Base-by-base conservation (phyloP, 2,797 vertebrate genomes). In the Oreochromis grahami region DNA sequence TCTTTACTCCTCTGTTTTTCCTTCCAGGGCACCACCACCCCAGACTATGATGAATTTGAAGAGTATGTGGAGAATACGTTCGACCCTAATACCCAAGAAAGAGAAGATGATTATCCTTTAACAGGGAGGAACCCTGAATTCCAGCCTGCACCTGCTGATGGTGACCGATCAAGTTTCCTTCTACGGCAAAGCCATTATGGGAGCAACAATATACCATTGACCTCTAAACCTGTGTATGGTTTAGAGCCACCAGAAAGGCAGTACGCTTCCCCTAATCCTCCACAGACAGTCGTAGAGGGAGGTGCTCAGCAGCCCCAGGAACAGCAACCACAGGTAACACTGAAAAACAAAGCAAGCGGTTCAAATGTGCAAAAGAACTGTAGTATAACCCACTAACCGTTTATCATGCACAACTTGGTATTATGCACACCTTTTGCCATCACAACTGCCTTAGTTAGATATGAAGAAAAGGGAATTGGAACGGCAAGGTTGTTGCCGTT, bases 31-130 rank as follows among this genome's bases (percentile, higher is more conserved):
- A 88, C 88, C 80, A 94, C 92, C 81, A 94, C 92, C 29, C 91
- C 94, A 2, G 94, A 94, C 36, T 96, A 96, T 36, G 19, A 88
- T 0, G 96, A 96, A 65, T 93, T 92, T 43, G 87, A 91, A 4
- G 96, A 96, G 6, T 96, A 97, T 52, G 10, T 91, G 0, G 96
- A 96, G 6, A 91, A 93, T 11, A 91, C 89, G 6, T 92, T 90
- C 13, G 90, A 92, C 52, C 78, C 86, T 3, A 88, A 90, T 8
- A 89, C 79, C 32, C 68, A 83, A 14, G 91, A 95, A 1, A 95
- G 95, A 6, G 96, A 96, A 1, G 89, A 95, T 0, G 96, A 97
- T 29, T 97, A 97, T 50, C 86, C 94, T 3, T 63, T 91, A 32
- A 93, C 92, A 2, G 84, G 85, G 0, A 80, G 36, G 34, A 91